phyloP scores from a whole-genome alignment of 2,797 vertebrate genomes.

The Crocodylus rhombifer region DNA sequence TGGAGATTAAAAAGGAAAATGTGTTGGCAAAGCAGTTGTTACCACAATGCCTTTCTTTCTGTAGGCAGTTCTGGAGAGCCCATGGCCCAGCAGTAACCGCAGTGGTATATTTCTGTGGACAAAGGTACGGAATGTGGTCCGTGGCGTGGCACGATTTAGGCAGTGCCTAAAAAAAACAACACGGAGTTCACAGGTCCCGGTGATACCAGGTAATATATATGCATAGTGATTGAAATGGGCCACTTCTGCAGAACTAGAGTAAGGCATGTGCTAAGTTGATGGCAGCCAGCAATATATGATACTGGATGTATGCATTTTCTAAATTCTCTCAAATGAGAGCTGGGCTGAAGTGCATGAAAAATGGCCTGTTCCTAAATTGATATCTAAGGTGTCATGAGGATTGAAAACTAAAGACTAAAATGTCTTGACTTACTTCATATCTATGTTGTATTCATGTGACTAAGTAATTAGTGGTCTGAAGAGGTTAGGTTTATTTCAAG shows the following conservation, averaged over 20 bases:
- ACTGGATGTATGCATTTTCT: not conserved
- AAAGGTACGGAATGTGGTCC: conserved; percentile 93
- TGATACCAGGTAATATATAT: conserved; percentile 83
- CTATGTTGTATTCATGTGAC: conserved; percentile 18
- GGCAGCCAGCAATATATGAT: not conserved
- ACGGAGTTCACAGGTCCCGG: conserved; percentile 69
- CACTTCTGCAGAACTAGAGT: not conserved
- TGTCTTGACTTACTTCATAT: not conserved
- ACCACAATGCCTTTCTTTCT: not conserved
- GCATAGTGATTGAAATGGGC: not conserved
- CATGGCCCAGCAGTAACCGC: conserved; percentile 94
- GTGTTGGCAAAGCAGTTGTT: not conserved
- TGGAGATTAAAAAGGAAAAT: not conserved
- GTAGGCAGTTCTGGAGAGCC: conserved; percentile 94
- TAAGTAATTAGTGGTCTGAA: conserved; percentile 54
- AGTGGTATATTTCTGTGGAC: conserved; percentile 97
- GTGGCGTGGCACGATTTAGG: conserved; percentile 92
- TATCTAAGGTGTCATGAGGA: not conserved
- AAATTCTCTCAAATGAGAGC: not conserved
- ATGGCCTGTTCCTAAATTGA: not conserved
- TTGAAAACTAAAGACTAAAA: conserved; percentile 18
- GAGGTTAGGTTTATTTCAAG: conserved; percentile 36
- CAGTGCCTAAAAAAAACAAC: conserved; percentile 82
- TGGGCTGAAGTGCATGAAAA: not conserved
- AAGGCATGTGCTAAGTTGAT: not conserved